phyloP scores from a whole-genome alignment of 2,797 vertebrate genomes.

The Galago senegalensis region DNA sequence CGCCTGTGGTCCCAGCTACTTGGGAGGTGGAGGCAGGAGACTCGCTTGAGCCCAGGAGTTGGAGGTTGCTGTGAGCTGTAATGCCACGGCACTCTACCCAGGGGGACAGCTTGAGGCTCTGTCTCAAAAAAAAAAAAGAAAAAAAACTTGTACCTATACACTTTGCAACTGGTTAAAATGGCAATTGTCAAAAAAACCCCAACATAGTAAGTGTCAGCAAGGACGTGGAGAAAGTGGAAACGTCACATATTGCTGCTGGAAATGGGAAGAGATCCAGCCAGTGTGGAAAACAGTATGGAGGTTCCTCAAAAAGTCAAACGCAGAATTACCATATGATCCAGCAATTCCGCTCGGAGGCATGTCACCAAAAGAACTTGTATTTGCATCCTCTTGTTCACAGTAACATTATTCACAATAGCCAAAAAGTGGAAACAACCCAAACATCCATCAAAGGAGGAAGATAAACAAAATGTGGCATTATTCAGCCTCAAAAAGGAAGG shows the following conservation, averaged over 20 bases:
- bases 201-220: background rate
- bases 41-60: no score
- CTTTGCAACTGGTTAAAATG: background rate
- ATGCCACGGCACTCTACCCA: no score
- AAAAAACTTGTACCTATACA: constrained; percentile 13
- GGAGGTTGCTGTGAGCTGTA: no score
- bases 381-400: background rate
- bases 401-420: background rate
- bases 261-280: background rate
- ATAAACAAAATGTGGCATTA: background rate
- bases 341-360: background rate
- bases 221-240: background rate
- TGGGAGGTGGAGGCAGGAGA: no score
- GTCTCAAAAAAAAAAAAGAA: no score
- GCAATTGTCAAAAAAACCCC: background rate
- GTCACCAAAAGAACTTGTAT: background rate
- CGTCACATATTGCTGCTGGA: background rate
- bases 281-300: background rate
- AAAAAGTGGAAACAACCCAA: background rate
- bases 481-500: background rate
- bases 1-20: no score
- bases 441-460: background rate
- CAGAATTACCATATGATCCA: background rate
- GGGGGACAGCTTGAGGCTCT: no score
- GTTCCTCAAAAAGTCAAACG: constrained; percentile 20